Evolutionary conservation across 1,140 invertebrate genomes (phyloP).

Genomic region (Heterodera schachtii): DNA sequence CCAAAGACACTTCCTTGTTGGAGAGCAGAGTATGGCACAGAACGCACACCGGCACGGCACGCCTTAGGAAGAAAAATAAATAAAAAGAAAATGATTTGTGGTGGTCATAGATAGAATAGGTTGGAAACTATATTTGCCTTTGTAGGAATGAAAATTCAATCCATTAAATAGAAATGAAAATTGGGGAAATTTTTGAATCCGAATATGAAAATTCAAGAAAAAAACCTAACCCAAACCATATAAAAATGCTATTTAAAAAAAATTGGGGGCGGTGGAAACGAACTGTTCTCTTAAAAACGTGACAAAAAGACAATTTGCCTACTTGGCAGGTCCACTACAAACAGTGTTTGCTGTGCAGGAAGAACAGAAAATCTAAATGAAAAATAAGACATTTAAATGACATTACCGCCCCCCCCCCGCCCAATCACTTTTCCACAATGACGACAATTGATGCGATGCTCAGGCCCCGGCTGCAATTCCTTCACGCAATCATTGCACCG

Average conservation of each 20-base stretch:
- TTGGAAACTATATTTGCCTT: too few species aligned
- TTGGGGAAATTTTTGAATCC: too few species aligned
- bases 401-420: too few species aligned
- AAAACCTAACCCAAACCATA: too few species aligned
- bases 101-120: too few species aligned
- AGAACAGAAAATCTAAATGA: constrained; percentile 31
- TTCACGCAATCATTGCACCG: constrained; percentile 67
- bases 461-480: constrained; percentile 52
- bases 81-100: neutral
- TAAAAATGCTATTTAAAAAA: too few species aligned
- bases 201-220: too few species aligned
- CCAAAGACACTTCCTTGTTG: neutral
- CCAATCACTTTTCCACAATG: constrained; percentile 68
- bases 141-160: too few species aligned
- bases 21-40: constrained; percentile 14
- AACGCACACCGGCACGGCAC: constrained; percentile 2
- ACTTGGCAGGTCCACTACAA: constrained; percentile 1
- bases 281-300: too few species aligned
- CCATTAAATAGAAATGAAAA: too few species aligned
- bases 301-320: neutral
- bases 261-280: too few species aligned
- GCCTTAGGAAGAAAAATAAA: neutral
- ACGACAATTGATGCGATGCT: constrained; percentile 66
- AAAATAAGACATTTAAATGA: too few species aligned
- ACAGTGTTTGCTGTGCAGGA: constrained; percentile 2